These are phyloP conservation scores for Tretioscincus oriximinensis DNA, from an alignment of 2,113 vertebrate genomes.

Conservation along the genomic window DNA sequence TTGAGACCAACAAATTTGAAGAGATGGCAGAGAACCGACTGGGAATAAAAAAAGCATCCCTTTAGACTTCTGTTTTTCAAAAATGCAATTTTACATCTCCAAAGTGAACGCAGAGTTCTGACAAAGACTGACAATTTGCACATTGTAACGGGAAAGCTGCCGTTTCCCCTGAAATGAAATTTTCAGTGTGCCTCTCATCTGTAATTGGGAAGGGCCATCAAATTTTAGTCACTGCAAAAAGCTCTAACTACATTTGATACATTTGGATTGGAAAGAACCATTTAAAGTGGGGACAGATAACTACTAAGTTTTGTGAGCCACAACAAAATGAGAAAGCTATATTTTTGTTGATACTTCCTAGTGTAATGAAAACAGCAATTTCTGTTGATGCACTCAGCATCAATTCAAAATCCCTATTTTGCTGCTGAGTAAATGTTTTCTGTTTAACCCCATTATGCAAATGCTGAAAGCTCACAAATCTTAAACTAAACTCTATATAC, in stretches of 20 bases:
- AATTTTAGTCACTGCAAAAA: slow-evolving; percentile 50
- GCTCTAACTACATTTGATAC: slow-evolving; percentile 22
- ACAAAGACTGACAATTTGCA: slow-evolving; percentile 59
- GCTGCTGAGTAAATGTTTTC: background rate
- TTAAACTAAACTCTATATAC: background rate
- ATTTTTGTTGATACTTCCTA: background rate
- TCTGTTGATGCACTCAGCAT: background rate
- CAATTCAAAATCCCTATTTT: background rate
- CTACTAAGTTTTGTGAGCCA: background rate
- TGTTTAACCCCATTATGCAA: background rate
- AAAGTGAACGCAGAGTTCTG: slow-evolving; percentile 43
- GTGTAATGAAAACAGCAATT: background rate
- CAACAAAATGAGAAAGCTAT: background rate
- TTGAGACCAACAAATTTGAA: slow-evolving; percentile 61
- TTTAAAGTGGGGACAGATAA: background rate
- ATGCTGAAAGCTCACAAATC: background rate
- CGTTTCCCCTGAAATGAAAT: slow-evolving; percentile 58
- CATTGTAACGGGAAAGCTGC: slow-evolving; percentile 59
- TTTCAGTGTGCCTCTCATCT: slow-evolving; percentile 55
- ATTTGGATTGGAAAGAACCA: slow-evolving; percentile 55
- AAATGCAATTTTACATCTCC: slow-evolving; percentile 49
- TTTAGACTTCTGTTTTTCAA: slow-evolving; percentile 54
- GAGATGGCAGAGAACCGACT: slow-evolving; percentile 59
- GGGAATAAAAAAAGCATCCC: slow-evolving; percentile 67
- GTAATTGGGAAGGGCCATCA: slow-evolving; percentile 15